phyloP scores from a whole-genome alignment of 2,797 vertebrate species.

The Cossypha niveicapilla region DNA sequence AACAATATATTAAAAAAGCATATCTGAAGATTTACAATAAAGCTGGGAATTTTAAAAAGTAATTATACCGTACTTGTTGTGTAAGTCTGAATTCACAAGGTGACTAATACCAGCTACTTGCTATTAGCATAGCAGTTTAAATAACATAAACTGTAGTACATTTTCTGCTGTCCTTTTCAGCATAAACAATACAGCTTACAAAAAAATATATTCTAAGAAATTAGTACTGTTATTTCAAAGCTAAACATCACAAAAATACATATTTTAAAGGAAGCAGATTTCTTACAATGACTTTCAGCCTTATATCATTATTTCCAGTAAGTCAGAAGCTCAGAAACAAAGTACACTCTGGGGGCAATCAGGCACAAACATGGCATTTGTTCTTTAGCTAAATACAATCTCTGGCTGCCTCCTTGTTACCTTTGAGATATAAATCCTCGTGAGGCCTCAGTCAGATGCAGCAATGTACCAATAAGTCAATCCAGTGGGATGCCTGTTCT shows the following conservation, averaged over 20 bases:
- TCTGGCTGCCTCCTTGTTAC: neutral
- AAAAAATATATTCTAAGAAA: neutral
- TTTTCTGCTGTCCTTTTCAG: neutral
- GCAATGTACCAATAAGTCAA: neutral
- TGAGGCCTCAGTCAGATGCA: neutral
- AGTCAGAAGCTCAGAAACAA: neutral
- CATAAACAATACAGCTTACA: neutral
- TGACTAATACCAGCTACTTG: neutral
- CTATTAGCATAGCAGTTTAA: neutral
- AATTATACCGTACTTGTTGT: slow-evolving; percentile 25
- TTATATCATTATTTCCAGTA: neutral
- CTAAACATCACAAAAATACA: neutral
- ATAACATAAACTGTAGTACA: neutral
- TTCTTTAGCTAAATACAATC: neutral
- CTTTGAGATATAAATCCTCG: neutral
- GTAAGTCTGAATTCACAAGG: neutral
- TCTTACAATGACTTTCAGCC: neutral
- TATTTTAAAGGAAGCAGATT: neutral
- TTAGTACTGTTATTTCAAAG: slow-evolving; percentile 14
- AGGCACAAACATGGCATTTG: neutral
- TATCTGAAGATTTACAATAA: neutral
- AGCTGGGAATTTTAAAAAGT: neutral
- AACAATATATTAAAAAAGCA: neutral
- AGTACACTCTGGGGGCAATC: neutral
- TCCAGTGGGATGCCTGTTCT: neutral